Conservation (phyloP, 2,113 vertebrate species). For the Mus spicilegus region DNA sequence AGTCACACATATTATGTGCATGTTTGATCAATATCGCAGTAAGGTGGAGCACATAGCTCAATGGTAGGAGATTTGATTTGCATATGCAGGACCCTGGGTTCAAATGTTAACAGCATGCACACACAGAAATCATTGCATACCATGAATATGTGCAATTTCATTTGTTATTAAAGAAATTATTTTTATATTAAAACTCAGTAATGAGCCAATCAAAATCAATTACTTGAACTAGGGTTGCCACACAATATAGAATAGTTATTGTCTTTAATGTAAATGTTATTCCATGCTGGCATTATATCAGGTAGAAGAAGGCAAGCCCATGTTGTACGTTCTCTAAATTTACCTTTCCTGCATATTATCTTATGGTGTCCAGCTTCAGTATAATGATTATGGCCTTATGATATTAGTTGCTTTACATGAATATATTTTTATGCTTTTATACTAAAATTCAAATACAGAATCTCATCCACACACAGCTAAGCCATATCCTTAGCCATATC, state of each 20-base stretch:
- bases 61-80: neutral
- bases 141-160: neutral
- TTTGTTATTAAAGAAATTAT: neutral
- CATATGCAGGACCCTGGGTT: neutral
- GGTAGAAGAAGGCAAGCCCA: neutral
- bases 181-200: neutral
- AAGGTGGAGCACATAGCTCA: neutral
- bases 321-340: neutral
- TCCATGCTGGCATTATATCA: neutral
- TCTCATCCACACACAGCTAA: neutral
- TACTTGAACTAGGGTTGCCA: neutral
- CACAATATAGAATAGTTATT: neutral
- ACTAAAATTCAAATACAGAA: neutral
- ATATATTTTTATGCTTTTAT: neutral
- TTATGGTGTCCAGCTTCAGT: neutral
- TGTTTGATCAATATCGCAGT: neutral
- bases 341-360: neutral
- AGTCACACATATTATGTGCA: neutral
- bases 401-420: rapidly evolving
- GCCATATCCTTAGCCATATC: no score
- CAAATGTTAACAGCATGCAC: neutral
- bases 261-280: neutral
- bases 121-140: neutral
- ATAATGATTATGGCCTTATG: neutral
- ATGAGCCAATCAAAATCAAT: neutral